Evolutionary conservation across 1,140 invertebrate genomes (phyloP), one percentile per base, ranked within the genome.

Genomic region (Leptinotarsa texana): DNA sequence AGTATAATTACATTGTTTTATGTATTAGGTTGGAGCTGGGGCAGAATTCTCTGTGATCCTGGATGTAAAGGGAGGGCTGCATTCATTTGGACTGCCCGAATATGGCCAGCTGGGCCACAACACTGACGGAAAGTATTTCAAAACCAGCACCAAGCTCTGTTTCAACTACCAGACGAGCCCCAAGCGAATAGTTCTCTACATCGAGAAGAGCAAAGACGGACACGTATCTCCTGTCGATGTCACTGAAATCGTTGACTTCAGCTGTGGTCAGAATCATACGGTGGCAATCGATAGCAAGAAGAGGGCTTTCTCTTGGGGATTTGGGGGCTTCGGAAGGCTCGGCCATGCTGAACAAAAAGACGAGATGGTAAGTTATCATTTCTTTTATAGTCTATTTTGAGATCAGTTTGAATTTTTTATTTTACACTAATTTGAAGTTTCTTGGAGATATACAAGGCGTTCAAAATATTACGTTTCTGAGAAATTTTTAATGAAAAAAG

Each of bases 81-180:
- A 96, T 84, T 95, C 95, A 0, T 98, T 98, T 84, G 96, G 96
- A 5, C 90, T 93, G 74, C 96, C 96, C 0, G 96, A 98, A 82
- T 96, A 96, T 86, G 96, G 96, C 4, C 95, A 96, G 82, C 83
- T 98, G 42, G 93, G 92, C 90, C 95, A 98, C 84, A 97, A 97
- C 81, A 95, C 95, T 6, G 96, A 97, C 86, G 96, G 95, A 22
- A 95, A 96, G 85, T 98, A 95, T 82, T 96, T 98, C 84, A 91
- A 96, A 62, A 95, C 93, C 17, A 93, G 91, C 75, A 96, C 92
- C 42, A 98, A 96, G 83, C 87, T 98, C 77, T 92, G 92, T 75
- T 97, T 91, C 87, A 91, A 94, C 81, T 96, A 92, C 85, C 94
- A 96, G 84, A 92, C 92, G 70, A 88, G 89, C 18, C 96, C 96